Base-by-base conservation (phyloP, 1,140 invertebrate species). In the Brachionus plicatilis region DNA sequence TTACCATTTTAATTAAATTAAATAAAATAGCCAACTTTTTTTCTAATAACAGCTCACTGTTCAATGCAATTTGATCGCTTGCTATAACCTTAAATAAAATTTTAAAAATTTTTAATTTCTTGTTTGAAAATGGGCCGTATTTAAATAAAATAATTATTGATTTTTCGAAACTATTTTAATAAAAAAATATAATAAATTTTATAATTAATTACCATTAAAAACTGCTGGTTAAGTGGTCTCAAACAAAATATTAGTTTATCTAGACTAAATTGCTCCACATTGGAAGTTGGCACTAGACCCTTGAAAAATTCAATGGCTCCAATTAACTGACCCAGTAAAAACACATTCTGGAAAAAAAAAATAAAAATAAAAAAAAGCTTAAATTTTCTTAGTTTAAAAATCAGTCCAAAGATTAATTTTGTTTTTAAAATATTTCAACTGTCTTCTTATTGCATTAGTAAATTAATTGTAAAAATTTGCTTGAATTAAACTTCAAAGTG, bases 271-370 rank as follows among this genome's bases (percentile, higher is more conserved):
- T 60, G 53, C 4, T 82, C 43, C 53, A 82, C 29, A 41, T 37
- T 27, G 14, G 79, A 82, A 47, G 37, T 24, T 65, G 79, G 72
- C 47, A 76, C 60, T n/a, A 82, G 29, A 43, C 79, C 33, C 45
- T 82, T 82, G n/a, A 68, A 82, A 82, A 82, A 82, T 12, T 82
- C 79, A 17, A 82, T 33, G n/a, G 65, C 65, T 41, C 79, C 79
- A 29, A 82, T 65, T 29, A 82, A 41, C 45, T 82, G 79, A 12
- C 79, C 79, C 8, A 82, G 33, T 65, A 82, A 47, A 65, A 43
- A 82, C 9, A 82, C 17, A 45, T 65, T 65, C 79, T 82, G 14
- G n/a, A 41, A 80, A 4, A 72, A 72, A 72, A 41, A 70, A 20
- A 60, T 7, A 9, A 27, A 60, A 27, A 60, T 8, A 7, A 8